Evolutionary conservation across 2,797 vertebrate species (phyloP).

Genomic region (Xerus rutilus): DNA sequence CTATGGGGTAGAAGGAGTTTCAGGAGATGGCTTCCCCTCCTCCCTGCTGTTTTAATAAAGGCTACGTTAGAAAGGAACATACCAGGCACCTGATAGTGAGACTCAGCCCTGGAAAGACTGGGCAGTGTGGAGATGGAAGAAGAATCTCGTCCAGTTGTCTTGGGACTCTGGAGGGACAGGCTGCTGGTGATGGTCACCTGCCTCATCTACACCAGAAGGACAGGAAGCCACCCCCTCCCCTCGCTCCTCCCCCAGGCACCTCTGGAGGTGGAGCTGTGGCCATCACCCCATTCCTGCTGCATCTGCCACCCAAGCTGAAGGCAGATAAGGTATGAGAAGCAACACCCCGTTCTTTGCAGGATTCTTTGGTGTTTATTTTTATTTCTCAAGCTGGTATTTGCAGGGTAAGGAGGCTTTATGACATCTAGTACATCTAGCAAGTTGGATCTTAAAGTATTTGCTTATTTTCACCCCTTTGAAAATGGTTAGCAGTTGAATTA

Average conservation of each 20-base stretch:
- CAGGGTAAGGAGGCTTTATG: neutral
- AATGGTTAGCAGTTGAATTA: conserved; percentile 72
- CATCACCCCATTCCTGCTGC: neutral
- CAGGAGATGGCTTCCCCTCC: fast-evolving
- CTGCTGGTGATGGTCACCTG: fast-evolving
- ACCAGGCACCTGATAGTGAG: neutral
- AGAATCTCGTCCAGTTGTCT: neutral
- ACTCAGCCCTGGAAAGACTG: neutral
- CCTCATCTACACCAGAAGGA: neutral
- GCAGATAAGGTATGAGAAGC: neutral
- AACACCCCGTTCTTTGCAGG: neutral
- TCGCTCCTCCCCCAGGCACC: neutral
- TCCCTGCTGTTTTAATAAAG: neutral
- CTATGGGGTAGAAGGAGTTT: neutral
- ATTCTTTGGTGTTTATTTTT: neutral
- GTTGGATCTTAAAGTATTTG: conserved; percentile 58
- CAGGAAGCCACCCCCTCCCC: neutral
- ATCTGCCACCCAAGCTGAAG: neutral
- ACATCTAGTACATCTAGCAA: neutral
- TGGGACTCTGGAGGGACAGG: neutral
- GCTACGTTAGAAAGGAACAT: neutral
- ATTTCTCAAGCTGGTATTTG: neutral
- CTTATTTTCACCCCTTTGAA: conserved; percentile 74
- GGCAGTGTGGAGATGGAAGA: neutral
- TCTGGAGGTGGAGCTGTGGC: neutral